These are phyloP conservation scores for Tiliqua scincoides DNA, from an alignment of 2,113 vertebrate genomes.

Conservation along the genomic window DNA sequence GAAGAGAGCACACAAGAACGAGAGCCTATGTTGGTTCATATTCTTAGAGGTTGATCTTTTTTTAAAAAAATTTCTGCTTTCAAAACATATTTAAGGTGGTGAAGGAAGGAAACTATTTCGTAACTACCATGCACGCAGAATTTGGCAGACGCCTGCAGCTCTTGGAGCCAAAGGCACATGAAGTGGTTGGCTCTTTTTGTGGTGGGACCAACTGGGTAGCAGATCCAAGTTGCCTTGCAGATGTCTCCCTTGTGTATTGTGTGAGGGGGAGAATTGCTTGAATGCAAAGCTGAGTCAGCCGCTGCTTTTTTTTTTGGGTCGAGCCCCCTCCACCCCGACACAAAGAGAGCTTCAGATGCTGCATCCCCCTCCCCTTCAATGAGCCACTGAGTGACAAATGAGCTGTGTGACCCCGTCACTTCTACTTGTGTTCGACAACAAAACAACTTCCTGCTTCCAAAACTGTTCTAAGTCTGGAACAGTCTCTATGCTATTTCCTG, in stretches of 20 bases:
- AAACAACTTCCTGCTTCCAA: conserved; percentile 28
- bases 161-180: conserved; percentile 41
- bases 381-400: not conserved
- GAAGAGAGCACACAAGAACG: too few relatives aligned
- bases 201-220: conserved; percentile 16
- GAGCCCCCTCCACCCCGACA: conserved; percentile 7
- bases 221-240: conserved; percentile 34
- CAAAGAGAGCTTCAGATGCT: conserved; percentile 30
- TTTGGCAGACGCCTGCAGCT: conserved; percentile 45
- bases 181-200: not conserved
- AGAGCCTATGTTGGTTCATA: not conserved
- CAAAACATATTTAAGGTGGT: not conserved
- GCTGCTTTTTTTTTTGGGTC: not conserved
- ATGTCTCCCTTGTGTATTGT: conserved; percentile 34
- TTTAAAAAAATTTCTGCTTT: conserved; percentile 4
- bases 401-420: conserved; percentile 17
- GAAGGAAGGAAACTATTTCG: conserved; percentile 63
- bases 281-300: conserved; percentile 16
- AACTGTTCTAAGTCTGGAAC: not conserved
- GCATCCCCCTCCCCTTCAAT: not conserved
- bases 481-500: conserved; percentile 23
- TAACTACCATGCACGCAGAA: conserved; percentile 54
- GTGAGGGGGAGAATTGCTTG: conserved; percentile 1
- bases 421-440: conserved; percentile 26
- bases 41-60: not conserved